Conservation (phyloP, 2,888 invertebrate species). For the Tachina fera region DNA sequence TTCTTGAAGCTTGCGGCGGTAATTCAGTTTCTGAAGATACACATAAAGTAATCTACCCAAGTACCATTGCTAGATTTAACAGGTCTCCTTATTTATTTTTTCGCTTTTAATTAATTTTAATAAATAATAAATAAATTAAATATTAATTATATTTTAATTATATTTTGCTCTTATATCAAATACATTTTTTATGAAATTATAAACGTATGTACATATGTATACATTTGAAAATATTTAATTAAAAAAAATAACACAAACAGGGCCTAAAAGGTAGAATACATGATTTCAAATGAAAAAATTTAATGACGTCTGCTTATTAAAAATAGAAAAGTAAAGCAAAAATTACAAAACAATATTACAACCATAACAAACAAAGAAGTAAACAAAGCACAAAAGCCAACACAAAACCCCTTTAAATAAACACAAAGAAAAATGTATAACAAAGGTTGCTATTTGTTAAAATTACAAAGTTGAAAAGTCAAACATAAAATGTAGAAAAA, state of each 20-base stretch:
- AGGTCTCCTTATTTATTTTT: too few species aligned
- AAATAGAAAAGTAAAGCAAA: neutral
- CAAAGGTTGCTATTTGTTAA: slow-evolving; percentile 20
- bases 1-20: too few species aligned
- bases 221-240: too few species aligned
- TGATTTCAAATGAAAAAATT: slow-evolving; percentile 28
- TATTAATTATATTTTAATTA: too few species aligned
- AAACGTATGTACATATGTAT: too few species aligned
- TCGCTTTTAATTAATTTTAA: too few species aligned
- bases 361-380: neutral
- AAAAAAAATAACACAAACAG: neutral
- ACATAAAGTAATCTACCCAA: too few species aligned
- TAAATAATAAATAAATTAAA: too few species aligned
- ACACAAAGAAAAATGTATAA: slow-evolving; percentile 8
- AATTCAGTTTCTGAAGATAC: too few species aligned
- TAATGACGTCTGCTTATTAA: slow-evolving; percentile 4
- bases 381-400: slow-evolving; percentile 24
- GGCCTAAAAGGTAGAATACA: neutral
- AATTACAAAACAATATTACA: neutral
- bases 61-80: too few species aligned
- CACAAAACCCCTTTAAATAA: slow-evolving; percentile 26
- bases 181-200: too few species aligned
- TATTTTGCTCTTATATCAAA: too few species aligned
- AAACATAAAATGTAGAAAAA: slow-evolving; percentile 8
- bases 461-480: slow-evolving; percentile 29